Evolutionary conservation across 2,797 vertebrate genomes (phyloP).

Genomic region (Chlorospingus semifuscus): DNA sequence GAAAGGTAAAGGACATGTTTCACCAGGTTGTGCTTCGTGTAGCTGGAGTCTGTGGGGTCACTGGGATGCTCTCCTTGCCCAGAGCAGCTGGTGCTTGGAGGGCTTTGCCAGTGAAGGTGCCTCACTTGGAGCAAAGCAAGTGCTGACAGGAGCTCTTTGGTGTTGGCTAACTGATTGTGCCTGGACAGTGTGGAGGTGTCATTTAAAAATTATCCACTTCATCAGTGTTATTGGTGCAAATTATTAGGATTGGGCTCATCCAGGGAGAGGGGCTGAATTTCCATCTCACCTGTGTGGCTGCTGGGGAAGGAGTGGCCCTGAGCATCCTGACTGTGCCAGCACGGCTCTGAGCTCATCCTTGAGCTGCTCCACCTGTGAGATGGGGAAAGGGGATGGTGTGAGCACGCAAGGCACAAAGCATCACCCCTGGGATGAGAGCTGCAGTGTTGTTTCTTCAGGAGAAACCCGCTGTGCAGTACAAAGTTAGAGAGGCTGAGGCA

Average conservation of each 20-base stretch:
- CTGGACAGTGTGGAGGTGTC: not conserved
- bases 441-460: not conserved
- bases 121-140: not conserved
- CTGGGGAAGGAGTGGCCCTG: not conserved
- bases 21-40: rapidly evolving
- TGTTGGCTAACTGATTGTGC: not conserved
- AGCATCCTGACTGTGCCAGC: not conserved
- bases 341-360: rapidly evolving
- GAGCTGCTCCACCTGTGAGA: not conserved
- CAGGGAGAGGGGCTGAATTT: not conserved
- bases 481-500: not conserved
- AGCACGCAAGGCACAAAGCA: rapidly evolving
- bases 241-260: not conserved
- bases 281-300: rapidly evolving
- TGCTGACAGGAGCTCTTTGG: not conserved
- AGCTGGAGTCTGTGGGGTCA: not conserved
- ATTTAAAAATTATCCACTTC: not conserved
- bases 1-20: not conserved
- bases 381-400: not conserved
- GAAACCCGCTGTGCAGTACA: rapidly evolving
- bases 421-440: not conserved
- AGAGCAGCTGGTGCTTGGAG: not conserved
- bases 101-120: not conserved
- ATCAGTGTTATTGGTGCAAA: not conserved
- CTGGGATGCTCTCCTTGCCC: not conserved